Conservation (phyloP, 2,888 invertebrate genomes). For the Troides oblongomaculatus region DNA sequence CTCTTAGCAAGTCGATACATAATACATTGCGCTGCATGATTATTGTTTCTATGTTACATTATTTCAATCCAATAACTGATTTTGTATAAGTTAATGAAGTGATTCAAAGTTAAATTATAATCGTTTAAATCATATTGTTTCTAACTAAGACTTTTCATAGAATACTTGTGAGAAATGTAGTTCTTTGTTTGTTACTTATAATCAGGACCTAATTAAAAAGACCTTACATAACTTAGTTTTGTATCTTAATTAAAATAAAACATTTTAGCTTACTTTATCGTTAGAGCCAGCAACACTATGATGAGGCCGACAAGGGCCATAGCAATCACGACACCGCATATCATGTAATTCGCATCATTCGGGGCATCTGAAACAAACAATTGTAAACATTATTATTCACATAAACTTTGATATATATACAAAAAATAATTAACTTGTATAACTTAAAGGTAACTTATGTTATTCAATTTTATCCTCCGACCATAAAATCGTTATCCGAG, state of each 20-base stretch:
- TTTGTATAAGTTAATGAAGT: too few species aligned
- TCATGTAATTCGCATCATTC: conserved; percentile 90
- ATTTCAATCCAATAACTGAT: too few species aligned
- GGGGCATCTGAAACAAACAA: conserved; percentile 87
- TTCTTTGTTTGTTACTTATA: too few species aligned
- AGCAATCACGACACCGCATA: conserved; percentile 90
- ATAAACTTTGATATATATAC: background rate
- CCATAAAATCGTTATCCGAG: background rate
- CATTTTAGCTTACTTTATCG: conserved; percentile 84
- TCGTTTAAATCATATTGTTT: too few species aligned
- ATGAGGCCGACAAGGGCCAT: conserved; percentile 90
- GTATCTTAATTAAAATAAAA: background rate
- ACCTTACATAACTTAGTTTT: too few species aligned
- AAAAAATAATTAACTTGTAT: background rate
- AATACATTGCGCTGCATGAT: too few species aligned
- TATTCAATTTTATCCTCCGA: background rate
- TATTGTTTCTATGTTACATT: too few species aligned
- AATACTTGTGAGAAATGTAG: too few species aligned
- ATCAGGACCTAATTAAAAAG: too few species aligned
- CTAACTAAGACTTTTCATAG: too few species aligned
- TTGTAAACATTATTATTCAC: background rate
- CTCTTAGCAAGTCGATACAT: too few species aligned
- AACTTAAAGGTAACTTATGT: background rate
- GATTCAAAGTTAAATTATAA: too few species aligned
- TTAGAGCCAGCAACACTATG: conserved; percentile 89